Conservation (phyloP, 2,888 invertebrate species). For the Neoitamus cyanurus region DNA sequence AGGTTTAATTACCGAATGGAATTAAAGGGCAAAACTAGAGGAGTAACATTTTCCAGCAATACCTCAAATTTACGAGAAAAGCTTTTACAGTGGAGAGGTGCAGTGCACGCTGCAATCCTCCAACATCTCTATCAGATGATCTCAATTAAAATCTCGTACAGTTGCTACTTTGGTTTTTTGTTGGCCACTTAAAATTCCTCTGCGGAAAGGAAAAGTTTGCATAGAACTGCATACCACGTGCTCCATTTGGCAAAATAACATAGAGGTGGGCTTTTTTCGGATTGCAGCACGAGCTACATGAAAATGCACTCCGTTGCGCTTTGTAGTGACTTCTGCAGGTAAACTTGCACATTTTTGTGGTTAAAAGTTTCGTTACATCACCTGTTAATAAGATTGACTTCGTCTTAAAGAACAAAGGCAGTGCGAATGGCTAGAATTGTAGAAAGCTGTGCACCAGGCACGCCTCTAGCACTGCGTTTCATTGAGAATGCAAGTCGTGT, state of each 20-base stretch:
- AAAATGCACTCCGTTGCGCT: not conserved
- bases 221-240: not conserved
- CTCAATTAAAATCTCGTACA: not conserved
- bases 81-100: not conserved
- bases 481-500: slow-evolving; percentile 9
- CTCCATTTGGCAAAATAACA: not conserved
- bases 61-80: not conserved
- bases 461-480: not conserved
- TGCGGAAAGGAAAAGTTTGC: not conserved
- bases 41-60: not conserved
- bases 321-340: not conserved
- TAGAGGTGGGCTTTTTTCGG: not conserved
- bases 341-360: not conserved
- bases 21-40: not conserved
- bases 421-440: not conserved
- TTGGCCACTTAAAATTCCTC: not conserved
- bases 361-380: not conserved
- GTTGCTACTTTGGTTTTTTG: not conserved
- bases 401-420: not conserved
- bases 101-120: not conserved
- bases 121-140: not conserved
- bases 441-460: not conserved
- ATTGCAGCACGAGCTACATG: not conserved
- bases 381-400: not conserved
- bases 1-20: too few relatives aligned